phyloP scores from a whole-genome alignment of 2,888 invertebrate genomes.

The Lasioglossum villosulum region DNA sequence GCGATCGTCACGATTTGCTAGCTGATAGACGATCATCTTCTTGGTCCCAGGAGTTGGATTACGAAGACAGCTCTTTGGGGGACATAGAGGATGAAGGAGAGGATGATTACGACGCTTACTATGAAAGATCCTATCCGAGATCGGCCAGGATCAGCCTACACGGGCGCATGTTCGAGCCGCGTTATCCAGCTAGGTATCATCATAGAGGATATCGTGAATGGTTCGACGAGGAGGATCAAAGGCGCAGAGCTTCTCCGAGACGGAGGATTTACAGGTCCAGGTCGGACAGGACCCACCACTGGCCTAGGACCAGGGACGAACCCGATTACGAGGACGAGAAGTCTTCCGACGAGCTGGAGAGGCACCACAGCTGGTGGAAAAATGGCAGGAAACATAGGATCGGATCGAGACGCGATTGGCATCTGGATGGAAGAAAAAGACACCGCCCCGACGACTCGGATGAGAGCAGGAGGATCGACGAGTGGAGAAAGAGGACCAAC shows the following conservation, averaged over 20 bases:
- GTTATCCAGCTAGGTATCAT: slow-evolving; percentile 54
- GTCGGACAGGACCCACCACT: slow-evolving; percentile 16
- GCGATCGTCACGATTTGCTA: slow-evolving; percentile 60
- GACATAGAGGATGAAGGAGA: slow-evolving; percentile 64
- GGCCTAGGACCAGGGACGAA: slow-evolving; percentile 50
- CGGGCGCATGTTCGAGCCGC: slow-evolving; percentile 49
- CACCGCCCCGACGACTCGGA: slow-evolving; percentile 29
- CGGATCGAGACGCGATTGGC: slow-evolving; percentile 37
- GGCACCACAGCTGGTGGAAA: slow-evolving; percentile 39
- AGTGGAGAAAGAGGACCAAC: slow-evolving; percentile 49
- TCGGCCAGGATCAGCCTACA: slow-evolving; percentile 36
- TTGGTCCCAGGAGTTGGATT: slow-evolving; percentile 68
- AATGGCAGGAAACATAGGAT: slow-evolving; percentile 40
- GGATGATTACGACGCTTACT: slow-evolving; percentile 60
- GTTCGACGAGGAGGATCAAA: slow-evolving; percentile 53
- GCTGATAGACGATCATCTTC: slow-evolving; percentile 38
- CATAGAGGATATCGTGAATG: slow-evolving; percentile 41
- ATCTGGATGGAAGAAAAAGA: slow-evolving; percentile 34
- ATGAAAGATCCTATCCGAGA: slow-evolving; percentile 52
- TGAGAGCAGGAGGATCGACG: slow-evolving; percentile 30
- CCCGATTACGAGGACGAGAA: slow-evolving; percentile 48
- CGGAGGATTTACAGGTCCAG: slow-evolving; percentile 27
- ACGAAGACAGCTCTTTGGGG: slow-evolving; percentile 64
- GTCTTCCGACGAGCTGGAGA: slow-evolving; percentile 32
- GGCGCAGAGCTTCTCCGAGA: slow-evolving; percentile 37